phyloP scores from a whole-genome alignment of 2,888 invertebrate genomes.

The Andrena camellia region DNA sequence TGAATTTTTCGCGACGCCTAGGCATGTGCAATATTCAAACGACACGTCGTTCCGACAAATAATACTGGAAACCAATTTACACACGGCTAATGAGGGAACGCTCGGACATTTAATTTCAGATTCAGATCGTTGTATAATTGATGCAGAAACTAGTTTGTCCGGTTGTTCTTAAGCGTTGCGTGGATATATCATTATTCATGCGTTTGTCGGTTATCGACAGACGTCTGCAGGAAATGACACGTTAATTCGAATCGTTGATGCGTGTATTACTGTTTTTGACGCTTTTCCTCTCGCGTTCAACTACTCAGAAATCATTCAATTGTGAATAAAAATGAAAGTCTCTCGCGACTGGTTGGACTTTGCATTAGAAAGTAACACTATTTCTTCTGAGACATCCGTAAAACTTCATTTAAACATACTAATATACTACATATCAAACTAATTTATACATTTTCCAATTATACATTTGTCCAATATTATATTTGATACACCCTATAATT shows the following conservation, averaged over 20 bases:
- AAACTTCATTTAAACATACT: background rate
- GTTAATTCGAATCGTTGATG: background rate
- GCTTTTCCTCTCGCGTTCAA: constrained; percentile 10
- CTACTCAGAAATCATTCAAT: background rate
- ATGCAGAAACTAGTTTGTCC: constrained; percentile 21
- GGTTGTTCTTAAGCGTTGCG: constrained; percentile 3
- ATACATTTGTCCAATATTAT: too few relatives aligned
- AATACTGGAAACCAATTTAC: constrained; percentile 25
- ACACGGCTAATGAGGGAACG: background rate
- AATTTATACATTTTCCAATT: background rate
- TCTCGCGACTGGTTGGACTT: background rate
- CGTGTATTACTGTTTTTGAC: background rate
- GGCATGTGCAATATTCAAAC: background rate
- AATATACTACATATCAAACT: background rate
- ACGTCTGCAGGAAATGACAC: background rate
- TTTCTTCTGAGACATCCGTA: too few relatives aligned
- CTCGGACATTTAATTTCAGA: background rate
- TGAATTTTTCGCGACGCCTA: constrained; percentile 5
- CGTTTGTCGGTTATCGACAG: constrained; percentile 5
- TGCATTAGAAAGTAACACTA: too few relatives aligned
- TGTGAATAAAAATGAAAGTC: background rate
- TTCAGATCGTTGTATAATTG: constrained; percentile 5
- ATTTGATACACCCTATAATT: too few relatives aligned
- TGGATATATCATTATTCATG: constrained; percentile 12
- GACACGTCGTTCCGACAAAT: constrained; percentile 13